Base-by-base conservation (phyloP, 2,888 invertebrate genomes). In the Tethea ocularis region DNA sequence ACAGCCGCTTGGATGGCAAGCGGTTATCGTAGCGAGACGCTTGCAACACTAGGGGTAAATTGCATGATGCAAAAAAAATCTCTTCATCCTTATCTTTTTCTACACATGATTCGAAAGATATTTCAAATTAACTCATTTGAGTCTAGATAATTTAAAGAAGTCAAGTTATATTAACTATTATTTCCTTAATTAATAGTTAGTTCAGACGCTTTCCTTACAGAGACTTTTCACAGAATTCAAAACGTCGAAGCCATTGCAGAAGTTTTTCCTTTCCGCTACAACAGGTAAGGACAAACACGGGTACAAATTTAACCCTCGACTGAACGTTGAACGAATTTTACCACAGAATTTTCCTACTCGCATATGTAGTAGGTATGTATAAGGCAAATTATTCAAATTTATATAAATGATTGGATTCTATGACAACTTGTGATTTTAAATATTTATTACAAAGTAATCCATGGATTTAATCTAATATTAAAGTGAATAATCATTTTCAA, bases 241-340 rank as follows among this genome's bases (percentile, higher is more conserved):
- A 38, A 38, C n/a, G n/a, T 10, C 38, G n/a, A 4, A 38, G n/a
- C 15, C 38, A 38, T 38, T 38, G 36, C 15, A 3, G 36, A 4
- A 33, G 6, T 15, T 36, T 38, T 38, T 38, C 38, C 38, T n/a
- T 38, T 38, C 38, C n/a, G n/a, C n/a, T 38, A n/a, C 6, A 38
- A n/a, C 38, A 38, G 38, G 38, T 38, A 38, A 38, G 38, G 38
- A 38, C 38, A 38, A 38, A 38, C 5, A 38, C n/a, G 38, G 36
- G 33, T n/a, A 38, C n/a, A n/a, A n/a, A n/a, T 38, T 38, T 38
- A 38, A 38, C 38, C n/a, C 38, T 38, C 38, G 38, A 38, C 38
- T n/a, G 13, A 36, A 36, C 15, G 15, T 36, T 36, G 4, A 15
- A 36, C 36, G 36, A 36, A 15, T 36, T 36, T 36, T 15, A 2